Conservation (phyloP, 2,888 invertebrate species). For the Liopterus haemorrhoidalis region DNA sequence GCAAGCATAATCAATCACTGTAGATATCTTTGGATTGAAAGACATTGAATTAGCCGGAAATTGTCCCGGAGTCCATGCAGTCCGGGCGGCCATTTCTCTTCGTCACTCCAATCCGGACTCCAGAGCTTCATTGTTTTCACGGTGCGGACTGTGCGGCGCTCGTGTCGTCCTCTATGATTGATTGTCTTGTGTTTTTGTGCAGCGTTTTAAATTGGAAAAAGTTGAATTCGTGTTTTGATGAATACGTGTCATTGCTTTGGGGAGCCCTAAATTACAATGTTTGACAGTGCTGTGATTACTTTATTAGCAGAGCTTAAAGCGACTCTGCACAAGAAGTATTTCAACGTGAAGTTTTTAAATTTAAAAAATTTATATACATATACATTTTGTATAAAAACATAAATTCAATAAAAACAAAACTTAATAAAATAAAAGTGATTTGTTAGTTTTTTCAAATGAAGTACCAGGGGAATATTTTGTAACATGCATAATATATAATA, state of each 20-base stretch:
- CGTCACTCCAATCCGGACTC: constrained; percentile 37
- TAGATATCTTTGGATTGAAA: constrained; percentile 48
- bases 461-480: too few relatives aligned
- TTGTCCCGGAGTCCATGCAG: constrained; percentile 42
- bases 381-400: too few relatives aligned
- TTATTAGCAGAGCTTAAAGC: too few relatives aligned
- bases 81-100: constrained; percentile 42
- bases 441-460: too few relatives aligned
- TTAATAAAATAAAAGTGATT: too few relatives aligned
- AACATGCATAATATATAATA: too few relatives aligned
- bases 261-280: constrained; percentile 21
- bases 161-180: constrained; percentile 10
- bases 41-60: constrained; percentile 51
- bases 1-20: constrained; percentile 48
- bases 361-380: too few relatives aligned
- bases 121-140: background rate
- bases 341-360: too few relatives aligned
- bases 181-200: constrained; percentile 18
- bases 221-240: constrained; percentile 15
- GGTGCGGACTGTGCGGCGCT: background rate
- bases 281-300: constrained; percentile 21
- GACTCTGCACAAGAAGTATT: too few relatives aligned
- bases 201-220: constrained; percentile 23
- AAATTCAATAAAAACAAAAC: too few relatives aligned
- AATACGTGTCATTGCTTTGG: constrained; percentile 21